These are phyloP conservation scores for Microcebus murinus DNA, from an alignment of 2,113 vertebrate species.

Conservation along the genomic window DNA sequence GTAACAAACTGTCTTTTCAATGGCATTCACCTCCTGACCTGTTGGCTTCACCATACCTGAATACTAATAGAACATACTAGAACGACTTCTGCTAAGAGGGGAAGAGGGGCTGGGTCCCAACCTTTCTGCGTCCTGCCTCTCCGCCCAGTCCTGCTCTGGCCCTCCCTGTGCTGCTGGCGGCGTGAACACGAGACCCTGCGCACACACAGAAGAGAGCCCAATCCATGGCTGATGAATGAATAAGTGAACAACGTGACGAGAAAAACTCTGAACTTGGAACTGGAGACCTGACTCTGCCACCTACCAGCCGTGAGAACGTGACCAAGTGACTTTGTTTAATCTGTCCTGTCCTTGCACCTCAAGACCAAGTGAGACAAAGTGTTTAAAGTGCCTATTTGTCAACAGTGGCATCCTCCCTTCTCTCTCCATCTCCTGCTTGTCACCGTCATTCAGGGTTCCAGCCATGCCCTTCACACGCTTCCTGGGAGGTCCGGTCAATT, in stretches of 20 bases:
- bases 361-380: background rate
- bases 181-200: background rate
- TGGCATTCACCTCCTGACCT: background rate
- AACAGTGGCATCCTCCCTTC: too few relatives aligned
- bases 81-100: too few relatives aligned
- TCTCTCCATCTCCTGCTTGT: background rate
- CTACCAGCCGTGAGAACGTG: background rate
- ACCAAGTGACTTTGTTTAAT: too few relatives aligned
- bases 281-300: background rate
- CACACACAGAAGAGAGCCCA: background rate
- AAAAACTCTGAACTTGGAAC: background rate
- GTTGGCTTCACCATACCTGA: background rate
- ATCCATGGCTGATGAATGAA: background rate
- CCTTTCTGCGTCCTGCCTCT: fast-evolving
- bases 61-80: background rate
- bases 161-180: fast-evolving
- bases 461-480: background rate
- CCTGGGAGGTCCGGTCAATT: background rate
- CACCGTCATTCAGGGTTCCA: background rate
- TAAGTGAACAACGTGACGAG: background rate
- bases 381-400: too few relatives aligned
- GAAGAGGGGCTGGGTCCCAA: background rate
- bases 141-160: fast-evolving
- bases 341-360: background rate
- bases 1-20: background rate